These are phyloP conservation scores for Syncerus caffer DNA, from an alignment of 2,797 vertebrate genomes.

Conservation along the genomic window DNA sequence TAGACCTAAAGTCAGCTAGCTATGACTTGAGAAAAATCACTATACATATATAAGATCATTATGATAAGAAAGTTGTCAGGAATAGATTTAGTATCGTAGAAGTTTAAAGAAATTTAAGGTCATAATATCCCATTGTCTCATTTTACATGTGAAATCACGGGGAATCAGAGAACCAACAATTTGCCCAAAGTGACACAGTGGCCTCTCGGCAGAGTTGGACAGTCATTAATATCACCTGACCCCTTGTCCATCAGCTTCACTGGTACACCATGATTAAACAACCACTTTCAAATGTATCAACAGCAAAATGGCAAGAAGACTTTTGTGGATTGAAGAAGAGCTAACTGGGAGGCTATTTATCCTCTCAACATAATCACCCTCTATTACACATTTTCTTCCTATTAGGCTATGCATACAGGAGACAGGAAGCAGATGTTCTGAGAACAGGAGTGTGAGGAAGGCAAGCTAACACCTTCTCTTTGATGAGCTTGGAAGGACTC, in stretches of 20 bases:
- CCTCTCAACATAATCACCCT: not conserved
- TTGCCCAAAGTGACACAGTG: not conserved
- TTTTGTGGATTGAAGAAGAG: not conserved
- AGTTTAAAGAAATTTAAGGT: not conserved
- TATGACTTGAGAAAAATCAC: not conserved
- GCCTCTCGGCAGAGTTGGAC: not conserved
- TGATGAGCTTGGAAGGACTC: constrained; percentile 35
- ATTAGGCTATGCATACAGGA: not conserved
- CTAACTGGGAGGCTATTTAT: not conserved
- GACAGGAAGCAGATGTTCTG: constrained; percentile 9
- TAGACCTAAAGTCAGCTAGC: not conserved
- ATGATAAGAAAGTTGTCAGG: not conserved
- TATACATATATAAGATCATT: not conserved
- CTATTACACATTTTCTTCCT: not conserved
- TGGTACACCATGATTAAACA: not conserved
- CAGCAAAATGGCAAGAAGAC: not conserved
- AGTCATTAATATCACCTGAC: not conserved
- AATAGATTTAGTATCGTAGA: not conserved
- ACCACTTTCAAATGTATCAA: not conserved
- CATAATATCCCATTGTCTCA: not conserved
- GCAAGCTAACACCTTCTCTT: constrained; percentile 10
- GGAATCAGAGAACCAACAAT: not conserved
- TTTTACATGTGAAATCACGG: not conserved
- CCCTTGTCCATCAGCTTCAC: not conserved
- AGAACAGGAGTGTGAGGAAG: constrained; percentile 37